A percentile compares a stretch with the other conserved stretches of the same genome.
phyloP scores from a whole-genome alignment of 53 echinoderm and acorn worm species.

The Temnopleurus reevesii region DNA sequence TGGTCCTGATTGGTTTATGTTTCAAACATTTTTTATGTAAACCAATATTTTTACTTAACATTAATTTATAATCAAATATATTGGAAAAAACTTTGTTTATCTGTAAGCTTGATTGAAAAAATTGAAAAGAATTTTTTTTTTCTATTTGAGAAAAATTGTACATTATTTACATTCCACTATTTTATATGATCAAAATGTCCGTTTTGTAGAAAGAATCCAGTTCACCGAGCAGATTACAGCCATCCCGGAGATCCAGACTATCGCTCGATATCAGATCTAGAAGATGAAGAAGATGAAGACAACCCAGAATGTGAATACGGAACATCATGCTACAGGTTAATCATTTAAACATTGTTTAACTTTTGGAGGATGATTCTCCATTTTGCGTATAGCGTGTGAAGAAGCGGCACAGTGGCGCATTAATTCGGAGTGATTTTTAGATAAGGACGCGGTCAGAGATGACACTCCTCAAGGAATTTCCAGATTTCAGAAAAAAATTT shows the following conservation, averaged over 20 bases:
- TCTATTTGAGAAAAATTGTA: too few species aligned
- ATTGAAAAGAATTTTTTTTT: too few species aligned
- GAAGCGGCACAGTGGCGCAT: not conserved
- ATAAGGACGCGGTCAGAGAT: not conserved
- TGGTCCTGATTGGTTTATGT: too few species aligned
- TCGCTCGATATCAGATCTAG: conserved; percentile 43
- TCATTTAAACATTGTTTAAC: not conserved
- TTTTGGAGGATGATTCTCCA: too few species aligned
- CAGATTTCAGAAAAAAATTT: not conserved
- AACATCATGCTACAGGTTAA: conserved; percentile 76
- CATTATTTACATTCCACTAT: too few species aligned
- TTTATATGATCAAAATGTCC: too few species aligned
- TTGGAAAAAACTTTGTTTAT: too few species aligned
- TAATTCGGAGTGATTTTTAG: not conserved
- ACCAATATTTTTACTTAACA: too few species aligned
- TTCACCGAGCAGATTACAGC: conserved; percentile 70
- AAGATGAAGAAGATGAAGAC: conserved; percentile 64
- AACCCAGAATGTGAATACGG: conserved; percentile 81
- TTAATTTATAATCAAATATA: too few species aligned
- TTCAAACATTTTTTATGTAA: too few species aligned
- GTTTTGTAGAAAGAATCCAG: conserved; percentile 86
- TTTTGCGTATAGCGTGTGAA: too few species aligned
- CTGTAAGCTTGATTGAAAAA: too few species aligned
- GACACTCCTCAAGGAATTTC: not conserved
- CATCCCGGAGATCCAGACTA: conserved; percentile 83